phyloP scores from a whole-genome alignment of 1,140 invertebrate species.

The Sitobion miscanthi region DNA sequence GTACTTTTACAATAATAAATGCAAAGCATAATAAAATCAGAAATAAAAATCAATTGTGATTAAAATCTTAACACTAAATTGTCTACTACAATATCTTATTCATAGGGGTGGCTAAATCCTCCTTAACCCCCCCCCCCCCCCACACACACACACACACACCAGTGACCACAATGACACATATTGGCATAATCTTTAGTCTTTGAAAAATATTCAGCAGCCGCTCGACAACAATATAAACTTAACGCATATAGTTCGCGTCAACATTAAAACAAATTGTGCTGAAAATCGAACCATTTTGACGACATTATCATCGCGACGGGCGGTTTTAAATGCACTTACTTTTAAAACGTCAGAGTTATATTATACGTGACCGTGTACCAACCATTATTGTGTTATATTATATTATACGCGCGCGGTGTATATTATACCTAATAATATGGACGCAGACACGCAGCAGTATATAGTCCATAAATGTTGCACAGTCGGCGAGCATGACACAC shows the following conservation, averaged over 20 bases:
- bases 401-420: no score
- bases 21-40: neutral
- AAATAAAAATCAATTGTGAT: neutral
- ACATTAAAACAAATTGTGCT: conserved; percentile 41
- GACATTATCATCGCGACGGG: conserved; percentile 33
- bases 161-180: neutral
- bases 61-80: neutral
- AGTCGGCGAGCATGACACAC: neutral
- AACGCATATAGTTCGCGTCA: neutral
- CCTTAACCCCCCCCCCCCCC: no score
- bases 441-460: neutral
- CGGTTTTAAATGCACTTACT: neutral
- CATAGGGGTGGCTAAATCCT: no score
- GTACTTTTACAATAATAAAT: no score
- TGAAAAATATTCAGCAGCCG: neutral
- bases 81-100: neutral
- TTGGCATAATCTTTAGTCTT: neutral
- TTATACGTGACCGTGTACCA: conserved; percentile 22
- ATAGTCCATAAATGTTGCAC: conserved; percentile 7
- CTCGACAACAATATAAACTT: neutral
- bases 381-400: conserved; percentile 21
- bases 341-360: neutral
- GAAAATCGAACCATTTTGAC: conserved; percentile 30
- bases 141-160: no score
- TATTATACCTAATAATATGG: neutral